phyloP scores from a whole-genome alignment of 1,140 invertebrate species.

The Drosophila quadrilineata region DNA sequence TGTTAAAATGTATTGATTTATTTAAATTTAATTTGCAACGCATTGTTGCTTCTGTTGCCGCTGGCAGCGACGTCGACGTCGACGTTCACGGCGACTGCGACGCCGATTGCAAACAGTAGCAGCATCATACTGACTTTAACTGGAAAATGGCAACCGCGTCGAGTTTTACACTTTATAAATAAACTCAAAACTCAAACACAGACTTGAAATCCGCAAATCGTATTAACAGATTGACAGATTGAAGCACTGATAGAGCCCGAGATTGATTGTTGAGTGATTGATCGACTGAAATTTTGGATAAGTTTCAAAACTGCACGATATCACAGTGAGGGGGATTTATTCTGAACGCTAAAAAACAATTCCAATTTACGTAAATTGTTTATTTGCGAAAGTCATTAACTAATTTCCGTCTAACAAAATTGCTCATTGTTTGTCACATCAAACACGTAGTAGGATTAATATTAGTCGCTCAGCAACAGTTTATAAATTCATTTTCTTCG shows the following conservation, averaged over 20 bases:
- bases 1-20: conserved; percentile 41
- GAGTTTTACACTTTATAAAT: conserved; percentile 35
- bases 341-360: no score
- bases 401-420: conserved; percentile 31
- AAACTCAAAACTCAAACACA: conserved; percentile 1
- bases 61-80: conserved; percentile 5
- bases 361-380: conserved; percentile 2
- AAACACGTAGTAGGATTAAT: no score
- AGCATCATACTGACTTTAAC: conserved; percentile 59
- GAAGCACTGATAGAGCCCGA: not conserved
- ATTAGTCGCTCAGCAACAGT: conserved; percentile 16
- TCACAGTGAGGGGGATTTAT: no score
- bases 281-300: no score
- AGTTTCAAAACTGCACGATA: no score
- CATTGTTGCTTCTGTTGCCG: conserved; percentile 29
- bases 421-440: conserved; percentile 7
- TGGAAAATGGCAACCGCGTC: conserved; percentile 47
- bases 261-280: no score
- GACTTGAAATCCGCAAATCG: conserved; percentile 2
- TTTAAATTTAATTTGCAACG: conserved; percentile 54
- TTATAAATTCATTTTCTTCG: conserved; percentile 51
- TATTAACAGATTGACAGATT: not conserved
- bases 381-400: conserved; percentile 22
- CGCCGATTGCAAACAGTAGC: conserved; percentile 42
- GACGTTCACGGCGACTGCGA: not conserved